These are phyloP conservation scores for Nyctereutes procyonoides DNA, from an alignment of 2,113 vertebrate genomes.

Conservation along the genomic window DNA sequence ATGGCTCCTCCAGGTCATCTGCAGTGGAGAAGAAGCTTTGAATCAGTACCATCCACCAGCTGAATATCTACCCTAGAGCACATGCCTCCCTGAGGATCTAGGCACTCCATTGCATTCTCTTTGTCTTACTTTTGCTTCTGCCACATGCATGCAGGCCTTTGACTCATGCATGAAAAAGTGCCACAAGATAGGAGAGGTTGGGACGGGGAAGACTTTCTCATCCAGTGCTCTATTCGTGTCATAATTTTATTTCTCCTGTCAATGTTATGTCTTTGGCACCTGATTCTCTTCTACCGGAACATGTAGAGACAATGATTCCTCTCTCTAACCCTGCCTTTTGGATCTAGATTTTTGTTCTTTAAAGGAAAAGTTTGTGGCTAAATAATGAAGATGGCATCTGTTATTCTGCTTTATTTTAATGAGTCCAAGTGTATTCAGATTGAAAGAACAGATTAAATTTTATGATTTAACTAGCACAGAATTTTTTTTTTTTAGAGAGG, in stretches of 20 bases:
- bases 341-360: neutral
- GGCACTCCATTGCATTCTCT: neutral
- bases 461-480: neutral
- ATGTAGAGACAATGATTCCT: neutral
- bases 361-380: neutral
- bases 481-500: neutral
- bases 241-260: slow-evolving; percentile 19
- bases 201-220: neutral
- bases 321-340: neutral
- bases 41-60: neutral
- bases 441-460: neutral
- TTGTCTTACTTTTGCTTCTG: neutral
- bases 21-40: neutral
- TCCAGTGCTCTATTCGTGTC: neutral
- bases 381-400: neutral
- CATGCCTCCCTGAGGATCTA: accelerated
- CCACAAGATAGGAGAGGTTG: slow-evolving; percentile 10
- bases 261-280: neutral
- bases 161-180: slow-evolving; percentile 14
- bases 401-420: neutral
- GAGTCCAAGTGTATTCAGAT: neutral
- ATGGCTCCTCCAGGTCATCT: neutral
- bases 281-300: neutral
- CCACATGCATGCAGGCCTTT: neutral
- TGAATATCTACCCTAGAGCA: neutral